Evolutionary conservation across 1,140 invertebrate genomes (phyloP).

Genomic region (Heliconius hermathena): DNA sequence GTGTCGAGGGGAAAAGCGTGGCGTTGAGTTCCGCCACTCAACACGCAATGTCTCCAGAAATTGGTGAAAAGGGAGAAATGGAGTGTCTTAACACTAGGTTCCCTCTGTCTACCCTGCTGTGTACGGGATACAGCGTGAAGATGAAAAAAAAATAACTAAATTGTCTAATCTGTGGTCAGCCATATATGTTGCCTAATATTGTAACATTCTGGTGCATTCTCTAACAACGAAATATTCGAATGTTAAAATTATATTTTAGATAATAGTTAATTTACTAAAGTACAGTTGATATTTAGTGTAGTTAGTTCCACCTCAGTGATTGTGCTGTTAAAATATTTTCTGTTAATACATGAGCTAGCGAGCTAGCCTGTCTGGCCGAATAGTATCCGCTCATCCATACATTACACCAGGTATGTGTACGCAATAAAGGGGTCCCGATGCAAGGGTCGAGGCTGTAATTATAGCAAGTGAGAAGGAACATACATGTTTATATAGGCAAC

Average conservation of each 20-base stretch:
- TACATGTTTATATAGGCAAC: background rate
- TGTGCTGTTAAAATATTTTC: slow-evolving; percentile 5
- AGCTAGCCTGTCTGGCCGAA: background rate
- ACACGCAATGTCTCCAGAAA: too few species aligned
- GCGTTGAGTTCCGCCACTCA: too few species aligned
- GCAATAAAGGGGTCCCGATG: slow-evolving; percentile 10
- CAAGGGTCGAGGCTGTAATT: slow-evolving; percentile 9
- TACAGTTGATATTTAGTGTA: background rate
- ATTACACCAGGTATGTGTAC: slow-evolving; percentile 12
- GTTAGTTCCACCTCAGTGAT: background rate
- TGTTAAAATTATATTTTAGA: background rate
- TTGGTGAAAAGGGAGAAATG: too few species aligned
- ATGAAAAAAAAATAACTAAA: too few species aligned
- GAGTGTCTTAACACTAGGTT: too few species aligned
- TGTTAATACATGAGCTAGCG: background rate
- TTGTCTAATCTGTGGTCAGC: too few species aligned
- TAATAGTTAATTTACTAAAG: background rate
- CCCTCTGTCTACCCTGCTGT: too few species aligned
- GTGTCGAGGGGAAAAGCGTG: too few species aligned
- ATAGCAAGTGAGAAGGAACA: background rate
- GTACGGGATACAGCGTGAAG: too few species aligned
- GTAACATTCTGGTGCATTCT: background rate
- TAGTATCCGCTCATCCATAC: slow-evolving; percentile 3
- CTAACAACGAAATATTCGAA: background rate
- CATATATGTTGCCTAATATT: too few species aligned